A percentile compares a stretch with the other conserved stretches of the same genome.
phyloP scores from a whole-genome alignment of 2,797 vertebrate species.

The Poeciliopsis presidionis region DNA sequence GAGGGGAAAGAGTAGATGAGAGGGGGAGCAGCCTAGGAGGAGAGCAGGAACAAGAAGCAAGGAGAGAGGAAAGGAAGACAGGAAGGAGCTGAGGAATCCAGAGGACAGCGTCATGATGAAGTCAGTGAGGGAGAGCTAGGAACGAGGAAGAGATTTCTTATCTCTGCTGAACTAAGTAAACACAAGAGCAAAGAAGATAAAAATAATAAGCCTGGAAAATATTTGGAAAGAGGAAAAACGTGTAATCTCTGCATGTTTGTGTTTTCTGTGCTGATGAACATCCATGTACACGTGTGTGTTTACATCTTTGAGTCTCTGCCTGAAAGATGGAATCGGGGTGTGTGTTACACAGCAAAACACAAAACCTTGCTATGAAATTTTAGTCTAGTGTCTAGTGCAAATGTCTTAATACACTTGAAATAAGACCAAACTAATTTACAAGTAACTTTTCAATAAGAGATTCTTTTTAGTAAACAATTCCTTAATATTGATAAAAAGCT shows the following conservation, averaged over 20 bases:
- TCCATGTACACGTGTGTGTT: constrained; percentile 19
- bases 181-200: constrained; percentile 58
- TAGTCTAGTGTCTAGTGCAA: too few species aligned
- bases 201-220: constrained; percentile 60
- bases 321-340: constrained; percentile 9
- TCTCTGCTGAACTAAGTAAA: constrained; percentile 62
- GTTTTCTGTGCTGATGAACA: constrained; percentile 23
- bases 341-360: too few species aligned
- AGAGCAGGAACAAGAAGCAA: constrained; percentile 52
- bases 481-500: too few species aligned
- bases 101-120: constrained; percentile 42
- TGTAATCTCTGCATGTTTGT: constrained; percentile 27
- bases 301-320: constrained; percentile 6
- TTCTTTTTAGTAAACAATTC: constrained; percentile 4
- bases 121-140: constrained; percentile 61
- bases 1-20: constrained; percentile 66
- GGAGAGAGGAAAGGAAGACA: constrained; percentile 24
- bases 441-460: too few species aligned
- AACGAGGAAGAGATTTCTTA: constrained; percentile 58
- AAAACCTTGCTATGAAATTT: too few species aligned
- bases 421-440: too few species aligned
- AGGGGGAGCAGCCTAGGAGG: constrained; percentile 50
- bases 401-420: too few species aligned
- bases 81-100: constrained; percentile 18
- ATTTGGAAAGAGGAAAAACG: constrained; percentile 39